Evolutionary conservation across 1,140 invertebrate genomes (phyloP), one percentile per base, ranked within the genome.

Genomic region (Aporrectodea caliginosa): DNA sequence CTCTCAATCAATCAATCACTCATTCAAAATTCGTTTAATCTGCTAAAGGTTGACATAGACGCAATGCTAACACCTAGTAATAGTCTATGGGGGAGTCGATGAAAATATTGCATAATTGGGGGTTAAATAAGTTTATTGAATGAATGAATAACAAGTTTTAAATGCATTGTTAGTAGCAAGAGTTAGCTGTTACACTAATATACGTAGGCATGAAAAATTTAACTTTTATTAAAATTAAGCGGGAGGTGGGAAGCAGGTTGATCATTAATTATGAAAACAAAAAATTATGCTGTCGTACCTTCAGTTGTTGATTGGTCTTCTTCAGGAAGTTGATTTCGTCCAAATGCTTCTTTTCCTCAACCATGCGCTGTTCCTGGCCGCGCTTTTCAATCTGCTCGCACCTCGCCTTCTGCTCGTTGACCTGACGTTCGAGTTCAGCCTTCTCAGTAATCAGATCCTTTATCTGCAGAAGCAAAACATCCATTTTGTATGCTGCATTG

Each of bases 281-380:
- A 74, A 74, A 75, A 32, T 58, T 78, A 32, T 78, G 16, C 72
- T 73, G 33, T 81, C 72, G n/a, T 89, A 94, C 93, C 91, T 97
- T 97, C 16, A 98, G 89, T 87, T 98, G 96, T 83, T 93, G 92
- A 88, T 97, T 98, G 6, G 95, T 96, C 87, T 95, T 94, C 89
- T 96, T 97, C 32, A 97, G 89, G 84, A 95, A 95, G 68, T 93
- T 90, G 70, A 97, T 92, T 88, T 98, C 95, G 86, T 98, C 95
- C 22, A 92, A 91, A 84, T 97, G 94, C 85, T 95, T 94, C 86
- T 95, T 94, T 86, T 96, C 94, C 86, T 97, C 94, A 0, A 95
- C 93, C 78, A 93, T 91, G 29, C 93, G 89, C 80, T 95, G 89
- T 87, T 97, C 95, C 1, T 92, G 91, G n/a, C 94, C 92, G 83